These are phyloP conservation scores for Emmelina monodactyla DNA, from an alignment of 2,888 invertebrate species.

Conservation along the genomic window DNA sequence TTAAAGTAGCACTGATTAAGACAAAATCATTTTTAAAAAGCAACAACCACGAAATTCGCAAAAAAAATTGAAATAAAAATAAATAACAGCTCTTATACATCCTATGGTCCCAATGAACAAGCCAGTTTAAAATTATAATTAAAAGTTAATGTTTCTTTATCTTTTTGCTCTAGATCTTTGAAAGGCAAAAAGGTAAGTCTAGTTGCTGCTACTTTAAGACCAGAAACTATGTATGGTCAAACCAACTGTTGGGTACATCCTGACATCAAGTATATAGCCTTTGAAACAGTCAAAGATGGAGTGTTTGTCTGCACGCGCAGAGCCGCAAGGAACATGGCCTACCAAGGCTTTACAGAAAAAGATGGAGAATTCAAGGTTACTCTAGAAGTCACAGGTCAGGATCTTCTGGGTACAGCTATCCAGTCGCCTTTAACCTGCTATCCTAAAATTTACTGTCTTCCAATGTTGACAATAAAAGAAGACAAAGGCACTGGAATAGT, in stretches of 20 bases:
- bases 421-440: slow-evolving; percentile 87
- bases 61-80: too few species aligned
- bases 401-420: slow-evolving; percentile 84
- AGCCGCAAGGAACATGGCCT: slow-evolving; percentile 94
- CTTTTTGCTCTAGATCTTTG: slow-evolving; percentile 41
- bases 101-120: too few species aligned
- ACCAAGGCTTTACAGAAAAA: slow-evolving; percentile 85
- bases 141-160: too few species aligned
- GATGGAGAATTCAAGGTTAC: slow-evolving; percentile 82
- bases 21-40: too few species aligned
- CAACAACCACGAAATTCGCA: too few species aligned
- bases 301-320: slow-evolving; percentile 88
- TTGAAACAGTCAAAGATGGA: slow-evolving; percentile 74
- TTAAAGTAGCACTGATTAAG: too few species aligned
- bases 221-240: slow-evolving; percentile 99
- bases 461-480: slow-evolving; percentile 97
- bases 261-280: slow-evolving; percentile 91
- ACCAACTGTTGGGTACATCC: slow-evolving; percentile 99
- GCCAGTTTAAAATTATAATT: too few species aligned
- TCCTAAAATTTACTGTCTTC: slow-evolving; percentile 87
- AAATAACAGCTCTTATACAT: too few species aligned
- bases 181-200: slow-evolving; percentile 73
- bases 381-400: slow-evolving; percentile 72
- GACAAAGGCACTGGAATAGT: slow-evolving; percentile 99
- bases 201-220: slow-evolving; percentile 96